Evolutionary conservation across 2,113 vertebrate genomes (phyloP).

Genomic region (Sylvietta virens): DNA sequence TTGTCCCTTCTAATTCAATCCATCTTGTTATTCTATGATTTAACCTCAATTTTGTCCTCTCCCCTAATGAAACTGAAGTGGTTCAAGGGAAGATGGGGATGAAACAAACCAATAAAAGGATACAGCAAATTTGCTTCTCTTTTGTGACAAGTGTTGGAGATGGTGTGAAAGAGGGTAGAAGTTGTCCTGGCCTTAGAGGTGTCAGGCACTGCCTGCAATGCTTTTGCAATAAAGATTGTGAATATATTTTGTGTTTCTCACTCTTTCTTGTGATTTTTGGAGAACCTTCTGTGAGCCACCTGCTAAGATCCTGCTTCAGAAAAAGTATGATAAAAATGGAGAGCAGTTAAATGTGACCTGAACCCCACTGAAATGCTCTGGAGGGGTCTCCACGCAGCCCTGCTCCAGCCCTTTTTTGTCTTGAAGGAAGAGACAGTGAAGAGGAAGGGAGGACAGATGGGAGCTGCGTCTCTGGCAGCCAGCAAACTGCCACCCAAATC

Average conservation of each 20-base stretch:
- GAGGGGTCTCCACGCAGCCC: fast-evolving
- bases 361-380: background rate
- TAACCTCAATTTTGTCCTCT: background rate
- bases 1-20: background rate
- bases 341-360: background rate
- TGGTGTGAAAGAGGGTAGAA: background rate
- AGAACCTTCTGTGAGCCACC: background rate
- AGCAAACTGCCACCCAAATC: slow-evolving; percentile 3
- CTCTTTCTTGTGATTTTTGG: background rate
- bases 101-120: background rate
- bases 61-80: background rate
- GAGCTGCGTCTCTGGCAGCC: background rate
- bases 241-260: background rate
- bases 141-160: background rate
- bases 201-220: background rate
- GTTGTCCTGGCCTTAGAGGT: background rate
- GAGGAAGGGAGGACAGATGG: background rate
- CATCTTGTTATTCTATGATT: background rate
- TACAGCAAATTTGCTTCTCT: background rate
- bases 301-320: background rate
- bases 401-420: background rate
- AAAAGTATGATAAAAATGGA: background rate
- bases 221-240: background rate
- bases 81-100: background rate
- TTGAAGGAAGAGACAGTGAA: background rate